Evolutionary conservation across 2,888 invertebrate species (phyloP).

Genomic region (Parapristionchus giblindavisi): DNA sequence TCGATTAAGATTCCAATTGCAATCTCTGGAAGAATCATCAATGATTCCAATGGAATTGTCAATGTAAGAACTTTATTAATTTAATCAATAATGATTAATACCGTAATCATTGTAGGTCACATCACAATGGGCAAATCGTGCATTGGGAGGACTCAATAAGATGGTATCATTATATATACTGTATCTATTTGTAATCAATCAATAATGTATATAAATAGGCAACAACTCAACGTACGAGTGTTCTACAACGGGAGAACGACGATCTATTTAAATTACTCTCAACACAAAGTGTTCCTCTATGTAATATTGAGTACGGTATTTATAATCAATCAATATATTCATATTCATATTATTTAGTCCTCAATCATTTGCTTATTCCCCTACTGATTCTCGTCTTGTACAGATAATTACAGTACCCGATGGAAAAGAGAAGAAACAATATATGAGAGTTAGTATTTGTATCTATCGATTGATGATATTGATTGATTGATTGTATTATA

Average conservation of each 20-base stretch:
- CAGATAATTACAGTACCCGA: conserved; percentile 57
- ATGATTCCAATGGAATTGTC: conserved; percentile 29
- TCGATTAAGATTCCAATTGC: conserved; percentile 46
- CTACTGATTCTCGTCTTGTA: conserved; percentile 52
- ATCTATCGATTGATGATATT: background rate
- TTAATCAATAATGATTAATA: too few relatives aligned
- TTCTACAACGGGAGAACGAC: background rate
- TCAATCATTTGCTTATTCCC: conserved; percentile 50
- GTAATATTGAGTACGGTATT: background rate
- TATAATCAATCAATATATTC: background rate
- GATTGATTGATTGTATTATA: conserved; percentile 22
- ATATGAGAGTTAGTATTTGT: conserved; percentile 43
- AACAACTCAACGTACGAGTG: conserved; percentile 29
- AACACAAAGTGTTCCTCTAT: conserved; percentile 21
- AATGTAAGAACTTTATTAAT: too few relatives aligned
- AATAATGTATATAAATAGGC: background rate
- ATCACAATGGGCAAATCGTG: conserved; percentile 61
- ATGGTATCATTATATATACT: conserved; percentile 3
- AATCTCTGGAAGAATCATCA: conserved; percentile 49
- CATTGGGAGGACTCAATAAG: conserved; percentile 42
- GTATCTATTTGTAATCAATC: background rate
- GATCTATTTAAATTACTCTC: conserved; percentile 26
- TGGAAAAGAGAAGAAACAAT: conserved; percentile 63
- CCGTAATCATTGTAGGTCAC: too few relatives aligned
- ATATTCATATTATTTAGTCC: conserved; percentile 40